Base-by-base conservation (phyloP, 2,888 invertebrate genomes). In the Eristalinus aeneus region DNA sequence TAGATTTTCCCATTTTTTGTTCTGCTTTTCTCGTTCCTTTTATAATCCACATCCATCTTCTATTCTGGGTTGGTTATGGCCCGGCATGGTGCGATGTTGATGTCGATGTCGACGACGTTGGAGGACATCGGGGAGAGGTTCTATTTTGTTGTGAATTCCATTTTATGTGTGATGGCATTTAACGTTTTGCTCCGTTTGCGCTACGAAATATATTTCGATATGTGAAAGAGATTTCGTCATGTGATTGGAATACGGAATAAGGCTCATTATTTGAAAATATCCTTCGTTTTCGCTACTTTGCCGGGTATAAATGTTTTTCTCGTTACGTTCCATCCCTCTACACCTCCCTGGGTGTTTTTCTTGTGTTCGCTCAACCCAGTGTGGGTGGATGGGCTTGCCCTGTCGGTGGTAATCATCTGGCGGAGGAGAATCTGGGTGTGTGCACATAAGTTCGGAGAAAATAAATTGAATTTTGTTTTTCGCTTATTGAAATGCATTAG, bases 221-320 rank as follows among this genome's bases (percentile, higher is more conserved):
- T 87, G 74, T 87, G 87, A 83, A 83, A 87, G 87, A 87, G 83
- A 83, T 83, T 83, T 83, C 83, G 78, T 72, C 83, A 79, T 87
- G 87, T 87, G 87, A 87, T 87, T 83, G 82, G 87, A 87, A 87
- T 87, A 83, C 87, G 78, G 67, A 87, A 87, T 87, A 83, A 87
- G 87, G 87, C 87, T 87, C 87, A 87, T 87, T 87, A 87, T 87
- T 87, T 87, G 58, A 83, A 83, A 87, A 87, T 87, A 87, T 87
- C 87, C 87, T 81, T 74, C 64, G 61, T 68, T 65, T 64, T 61
- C 69, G 67, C 78, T 69, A 53, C 53, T 67, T 65, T 71, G 39
- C 39, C 56, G 74, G 68, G 60, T 73, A 73, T 73, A 78, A 86
- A 82, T 77, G 77, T 73, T 36, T 67, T 82, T 58, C 74, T 86